phyloP scores from a whole-genome alignment of 2,113 vertebrate genomes.

The Chloroceryle aenea region DNA sequence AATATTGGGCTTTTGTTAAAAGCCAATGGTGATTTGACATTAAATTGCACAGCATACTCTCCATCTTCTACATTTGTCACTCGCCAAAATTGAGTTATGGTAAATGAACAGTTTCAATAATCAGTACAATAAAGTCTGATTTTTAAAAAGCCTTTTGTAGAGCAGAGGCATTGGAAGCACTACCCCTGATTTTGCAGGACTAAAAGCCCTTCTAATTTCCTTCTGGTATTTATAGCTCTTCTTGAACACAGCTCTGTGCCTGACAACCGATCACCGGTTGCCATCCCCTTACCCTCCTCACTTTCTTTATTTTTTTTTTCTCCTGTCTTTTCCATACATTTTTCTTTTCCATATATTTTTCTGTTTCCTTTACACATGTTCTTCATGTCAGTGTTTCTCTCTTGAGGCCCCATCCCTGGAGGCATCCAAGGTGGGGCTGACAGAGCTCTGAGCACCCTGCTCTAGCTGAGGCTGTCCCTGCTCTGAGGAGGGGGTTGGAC shows the following conservation, averaged over 20 bases:
- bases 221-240: conserved; percentile 49
- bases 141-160: conserved; percentile 45
- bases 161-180: not conserved
- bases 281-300: not conserved
- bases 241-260: not conserved
- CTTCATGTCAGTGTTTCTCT: not conserved
- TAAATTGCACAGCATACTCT: conserved; percentile 36
- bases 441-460: too few relatives aligned
- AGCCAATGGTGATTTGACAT: conserved; percentile 23
- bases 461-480: too few relatives aligned
- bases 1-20: conserved; percentile 31
- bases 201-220: conserved; percentile 21
- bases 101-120: conserved; percentile 60
- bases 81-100: conserved; percentile 64
- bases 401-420: too few relatives aligned
- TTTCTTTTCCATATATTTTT: not conserved
- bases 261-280: not conserved
- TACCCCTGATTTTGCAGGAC: not conserved
- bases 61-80: conserved; percentile 26
- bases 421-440: too few relatives aligned
- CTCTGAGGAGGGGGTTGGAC: too few relatives aligned
- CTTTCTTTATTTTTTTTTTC: not conserved
- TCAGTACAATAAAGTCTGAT: conserved; percentile 64
- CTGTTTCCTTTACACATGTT: not conserved
- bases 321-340: not conserved